phyloP scores from a whole-genome alignment of 2,797 vertebrate genomes.

The Onychomys leucogaster region DNA sequence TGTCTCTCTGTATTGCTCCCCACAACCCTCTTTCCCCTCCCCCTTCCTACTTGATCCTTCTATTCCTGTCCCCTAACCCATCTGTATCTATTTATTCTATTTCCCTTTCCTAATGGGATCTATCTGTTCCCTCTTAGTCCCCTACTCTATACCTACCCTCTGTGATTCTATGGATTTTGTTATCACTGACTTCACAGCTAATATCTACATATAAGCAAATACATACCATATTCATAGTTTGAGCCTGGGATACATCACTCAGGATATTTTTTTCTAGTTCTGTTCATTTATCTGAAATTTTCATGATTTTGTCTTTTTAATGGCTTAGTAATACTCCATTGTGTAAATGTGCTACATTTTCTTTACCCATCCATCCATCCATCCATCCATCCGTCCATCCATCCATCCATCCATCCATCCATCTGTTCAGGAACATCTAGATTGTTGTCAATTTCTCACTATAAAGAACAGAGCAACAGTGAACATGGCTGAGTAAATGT shows the following conservation, averaged over 20 bases:
- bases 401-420: no score
- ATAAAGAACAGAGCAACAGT: background rate
- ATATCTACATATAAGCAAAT: background rate
- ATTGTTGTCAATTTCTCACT: background rate
- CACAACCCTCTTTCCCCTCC: background rate
- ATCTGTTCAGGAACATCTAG: background rate
- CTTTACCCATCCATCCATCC: background rate
- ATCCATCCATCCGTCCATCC: no score
- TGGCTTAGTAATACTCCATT: background rate
- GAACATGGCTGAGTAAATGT: background rate
- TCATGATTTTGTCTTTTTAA: background rate
- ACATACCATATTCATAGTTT: background rate
- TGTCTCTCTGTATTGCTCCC: background rate
- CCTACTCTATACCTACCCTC: background rate
- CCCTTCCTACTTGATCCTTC: background rate
- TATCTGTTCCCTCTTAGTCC: background rate
- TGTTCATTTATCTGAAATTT: background rate
- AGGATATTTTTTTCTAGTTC: no score
- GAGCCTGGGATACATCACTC: no score
- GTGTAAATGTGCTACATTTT: background rate
- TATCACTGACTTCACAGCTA: background rate
- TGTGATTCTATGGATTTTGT: background rate
- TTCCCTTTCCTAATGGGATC: background rate
- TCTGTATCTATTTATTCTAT: background rate
- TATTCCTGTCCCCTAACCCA: background rate